phyloP scores from a whole-genome alignment of 2,113 vertebrate species.

The Heloderma charlesbogerti region DNA sequence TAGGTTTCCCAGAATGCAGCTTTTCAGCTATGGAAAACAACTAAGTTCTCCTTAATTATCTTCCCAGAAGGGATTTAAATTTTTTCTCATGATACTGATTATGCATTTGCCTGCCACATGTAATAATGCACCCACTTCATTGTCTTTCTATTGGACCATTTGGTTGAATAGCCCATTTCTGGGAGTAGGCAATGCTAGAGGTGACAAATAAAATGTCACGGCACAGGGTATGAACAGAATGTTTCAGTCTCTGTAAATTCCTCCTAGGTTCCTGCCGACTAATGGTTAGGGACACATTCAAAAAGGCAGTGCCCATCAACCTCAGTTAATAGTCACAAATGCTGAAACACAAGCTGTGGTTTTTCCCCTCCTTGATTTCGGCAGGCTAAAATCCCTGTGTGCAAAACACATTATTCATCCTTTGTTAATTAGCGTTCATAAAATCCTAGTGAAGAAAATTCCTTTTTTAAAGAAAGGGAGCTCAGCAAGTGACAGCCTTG shows the following conservation, averaged over 20 bases:
- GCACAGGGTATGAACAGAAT: not conserved
- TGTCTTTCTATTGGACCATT: slow-evolving; percentile 17
- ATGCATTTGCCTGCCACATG: slow-evolving; percentile 46
- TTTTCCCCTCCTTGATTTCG: not conserved
- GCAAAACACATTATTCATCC: not conserved
- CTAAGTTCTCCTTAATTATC: slow-evolving; percentile 50
- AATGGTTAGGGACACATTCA: not conserved
- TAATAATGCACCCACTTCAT: slow-evolving; percentile 47
- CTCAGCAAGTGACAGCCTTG: not conserved
- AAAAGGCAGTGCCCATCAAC: not conserved
- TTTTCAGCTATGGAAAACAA: slow-evolving; percentile 47
- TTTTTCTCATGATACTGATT: slow-evolving; percentile 43
- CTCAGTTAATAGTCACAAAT: not conserved
- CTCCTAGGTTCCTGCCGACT: not conserved
- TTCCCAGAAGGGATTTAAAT: slow-evolving; percentile 50
- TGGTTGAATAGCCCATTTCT: slow-evolving; percentile 56
- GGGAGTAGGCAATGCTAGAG: slow-evolving; percentile 32
- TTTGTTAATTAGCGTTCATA: not conserved
- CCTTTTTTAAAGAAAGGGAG: no score
- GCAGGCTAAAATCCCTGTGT: not conserved
- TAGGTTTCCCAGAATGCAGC: slow-evolving; percentile 51
- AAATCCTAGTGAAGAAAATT: no score
- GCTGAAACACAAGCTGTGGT: not conserved
- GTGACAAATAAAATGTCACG: not conserved
- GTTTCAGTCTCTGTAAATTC: not conserved